phyloP scores from a whole-genome alignment of 2,888 invertebrate species.

The Nephrotoma appendiculata region DNA sequence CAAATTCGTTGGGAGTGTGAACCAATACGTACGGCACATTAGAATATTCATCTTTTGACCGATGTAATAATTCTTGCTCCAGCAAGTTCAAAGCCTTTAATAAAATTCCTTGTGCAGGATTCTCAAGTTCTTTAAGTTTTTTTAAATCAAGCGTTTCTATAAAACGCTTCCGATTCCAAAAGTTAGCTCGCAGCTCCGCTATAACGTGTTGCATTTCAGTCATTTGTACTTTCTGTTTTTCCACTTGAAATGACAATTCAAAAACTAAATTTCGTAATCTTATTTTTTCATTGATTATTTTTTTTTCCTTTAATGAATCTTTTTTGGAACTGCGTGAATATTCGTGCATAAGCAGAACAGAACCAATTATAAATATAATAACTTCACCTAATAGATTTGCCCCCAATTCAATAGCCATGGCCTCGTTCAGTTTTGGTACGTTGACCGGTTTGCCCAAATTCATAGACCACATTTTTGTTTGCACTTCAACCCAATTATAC shows the following conservation, averaged over 20 bases:
- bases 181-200: slow-evolving; percentile 27
- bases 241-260: slow-evolving; percentile 55
- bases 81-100: slow-evolving; percentile 27
- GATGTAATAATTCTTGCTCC: slow-evolving; percentile 24
- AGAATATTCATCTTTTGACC: neutral
- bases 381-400: slow-evolving; percentile 86
- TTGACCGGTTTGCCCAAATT: slow-evolving; percentile 82
- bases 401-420: slow-evolving; percentile 88
- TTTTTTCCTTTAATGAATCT: slow-evolving; percentile 65
- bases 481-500: slow-evolving; percentile 87
- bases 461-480: slow-evolving; percentile 84
- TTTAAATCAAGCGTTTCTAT: neutral
- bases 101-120: slow-evolving; percentile 24
- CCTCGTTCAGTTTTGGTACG: slow-evolving; percentile 68
- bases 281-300: slow-evolving; percentile 46
- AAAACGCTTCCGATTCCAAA: too few relatives aligned
- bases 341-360: slow-evolving; percentile 61
- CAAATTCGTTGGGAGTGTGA: neutral
- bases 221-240: slow-evolving; percentile 66
- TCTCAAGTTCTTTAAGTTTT: slow-evolving; percentile 6
- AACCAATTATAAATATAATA: slow-evolving; percentile 75
- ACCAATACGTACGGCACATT: neutral
- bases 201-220: slow-evolving; percentile 54
- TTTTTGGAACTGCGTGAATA: slow-evolving; percentile 64
- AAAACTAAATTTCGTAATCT: slow-evolving; percentile 49